phyloP scores from a whole-genome alignment of 92 coral and sea anemone species.

The Ricordea florida region DNA sequence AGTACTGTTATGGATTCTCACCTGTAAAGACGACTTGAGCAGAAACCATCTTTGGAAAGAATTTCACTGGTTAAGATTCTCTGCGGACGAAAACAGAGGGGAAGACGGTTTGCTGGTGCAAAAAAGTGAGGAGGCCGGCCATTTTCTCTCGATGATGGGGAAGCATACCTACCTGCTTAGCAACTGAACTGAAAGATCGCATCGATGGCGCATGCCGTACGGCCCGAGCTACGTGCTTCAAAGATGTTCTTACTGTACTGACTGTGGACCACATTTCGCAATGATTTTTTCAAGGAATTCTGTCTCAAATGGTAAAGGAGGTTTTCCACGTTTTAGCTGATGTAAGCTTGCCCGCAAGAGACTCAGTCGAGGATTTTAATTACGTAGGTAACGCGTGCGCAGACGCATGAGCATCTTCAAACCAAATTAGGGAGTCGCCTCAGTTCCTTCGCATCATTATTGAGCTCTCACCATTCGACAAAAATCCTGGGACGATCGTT shows the following conservation, averaged over 20 bases:
- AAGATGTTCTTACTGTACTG: conserved; percentile 63
- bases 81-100: not conserved
- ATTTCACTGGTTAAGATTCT: conserved; percentile 26
- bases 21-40: conserved; percentile 58
- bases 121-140: not conserved
- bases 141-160: not conserved
- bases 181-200: conserved; percentile 37
- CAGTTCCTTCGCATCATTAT: too few species aligned
- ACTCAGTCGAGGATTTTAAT: too few species aligned
- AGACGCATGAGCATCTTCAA: not conserved
- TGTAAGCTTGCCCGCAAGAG: conserved; percentile 30
- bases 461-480: too few species aligned
- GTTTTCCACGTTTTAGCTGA: not conserved
- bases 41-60: conserved; percentile 25
- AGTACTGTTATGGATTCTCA: not conserved
- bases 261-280: conserved; percentile 68
- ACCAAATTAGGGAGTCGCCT: conserved; percentile 10
- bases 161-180: conserved; percentile 29
- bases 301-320: not conserved
- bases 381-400: conserved; percentile 40
- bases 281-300: not conserved
- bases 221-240: conserved; percentile 62
- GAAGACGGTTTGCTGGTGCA: not conserved
- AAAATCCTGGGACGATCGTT: too few species aligned
- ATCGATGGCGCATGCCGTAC: conserved; percentile 25